Base-by-base conservation (phyloP, 2,113 vertebrate genomes). In the Cygnus atratus region DNA sequence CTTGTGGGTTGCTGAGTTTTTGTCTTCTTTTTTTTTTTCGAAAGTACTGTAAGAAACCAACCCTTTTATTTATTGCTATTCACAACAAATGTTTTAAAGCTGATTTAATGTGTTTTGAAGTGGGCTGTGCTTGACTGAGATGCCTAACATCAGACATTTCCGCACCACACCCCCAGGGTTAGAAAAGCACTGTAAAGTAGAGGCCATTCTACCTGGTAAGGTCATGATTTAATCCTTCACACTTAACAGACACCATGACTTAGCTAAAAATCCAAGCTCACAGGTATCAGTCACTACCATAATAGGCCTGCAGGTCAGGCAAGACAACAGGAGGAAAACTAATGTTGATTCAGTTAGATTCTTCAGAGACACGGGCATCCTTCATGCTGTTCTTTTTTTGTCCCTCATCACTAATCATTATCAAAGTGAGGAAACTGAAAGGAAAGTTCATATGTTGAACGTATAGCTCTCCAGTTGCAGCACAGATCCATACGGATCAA, bases 221-320 rank as follows among this genome's bases (percentile, higher is more conserved):
- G 86, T 75, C 90, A 92, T 84, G 70, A 50, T 87, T 96, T 90
- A 95, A 93, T 97, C 84, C 87, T 85, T 97, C 91, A 91, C 72
- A 72, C 85, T 94, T 82, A 93, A 74, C 75, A 95, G 63, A 74
- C 41, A 93, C 82, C 73, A 87, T 92, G 94, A 96, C 91, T 93
- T 94, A 54, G 88, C 71, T 91, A 76, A 96, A 84, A 91, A 65
- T 48, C 84, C 33, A 6, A 79, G 85, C 57, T 88, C 86, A 73
- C 63, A 62, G 46, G 12, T 73, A 97, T 93, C 93, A 87, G 20
- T 94, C 90, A 90, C 62, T 63, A 18, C 70, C 6, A 59, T 55
- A 94, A 91, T 37, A 73, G 41, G 63, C 70, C 52, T 61, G 48
- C 77, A 75, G 88, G 70, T 88, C 80, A 93, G 86, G 86, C 3